Evolutionary conservation across 2,888 invertebrate genomes (phyloP).

Genomic region (Creontiades dilutus): DNA sequence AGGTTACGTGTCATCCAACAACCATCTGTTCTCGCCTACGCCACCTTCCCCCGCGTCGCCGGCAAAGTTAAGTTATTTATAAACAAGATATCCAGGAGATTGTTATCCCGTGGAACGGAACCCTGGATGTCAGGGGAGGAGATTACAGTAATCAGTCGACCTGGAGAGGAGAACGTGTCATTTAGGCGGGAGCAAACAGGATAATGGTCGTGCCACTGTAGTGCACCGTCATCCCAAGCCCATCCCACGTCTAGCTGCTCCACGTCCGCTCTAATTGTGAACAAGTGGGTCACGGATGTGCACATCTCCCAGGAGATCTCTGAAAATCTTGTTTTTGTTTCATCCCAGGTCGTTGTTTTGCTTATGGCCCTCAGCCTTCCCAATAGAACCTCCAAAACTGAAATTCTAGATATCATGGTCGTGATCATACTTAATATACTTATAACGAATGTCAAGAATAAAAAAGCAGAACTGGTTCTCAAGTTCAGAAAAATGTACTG

Average conservation of each 20-base stretch:
- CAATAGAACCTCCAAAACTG: no score
- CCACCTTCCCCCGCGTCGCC: not conserved
- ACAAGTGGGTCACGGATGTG: slow-evolving; percentile 36
- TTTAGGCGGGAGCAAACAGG: slow-evolving; percentile 59
- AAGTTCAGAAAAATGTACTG: no score
- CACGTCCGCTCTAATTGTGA: slow-evolving; percentile 33
- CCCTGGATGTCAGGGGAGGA: slow-evolving; percentile 40
- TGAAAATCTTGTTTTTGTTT: no score
- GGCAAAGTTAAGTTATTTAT: slow-evolving; percentile 26
- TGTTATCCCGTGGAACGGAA: slow-evolving; percentile 12
- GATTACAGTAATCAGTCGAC: slow-evolving; percentile 57
- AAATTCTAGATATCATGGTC: no score
- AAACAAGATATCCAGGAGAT: slow-evolving; percentile 50
- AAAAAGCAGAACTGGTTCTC: no score
- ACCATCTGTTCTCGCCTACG: slow-evolving; percentile 48
- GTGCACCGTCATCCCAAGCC: slow-evolving; percentile 55
- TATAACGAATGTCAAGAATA: no score
- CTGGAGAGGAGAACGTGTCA: slow-evolving; percentile 33
- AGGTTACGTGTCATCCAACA: not conserved
- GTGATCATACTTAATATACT: not conserved
- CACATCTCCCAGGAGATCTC: not conserved
- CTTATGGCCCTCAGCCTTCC: no score
- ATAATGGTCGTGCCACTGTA: slow-evolving; percentile 38
- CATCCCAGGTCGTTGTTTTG: no score
- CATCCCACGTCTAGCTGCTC: slow-evolving; percentile 2